Base-by-base conservation (phyloP, 2,888 invertebrate species). In the Trachelus tabidus region DNA sequence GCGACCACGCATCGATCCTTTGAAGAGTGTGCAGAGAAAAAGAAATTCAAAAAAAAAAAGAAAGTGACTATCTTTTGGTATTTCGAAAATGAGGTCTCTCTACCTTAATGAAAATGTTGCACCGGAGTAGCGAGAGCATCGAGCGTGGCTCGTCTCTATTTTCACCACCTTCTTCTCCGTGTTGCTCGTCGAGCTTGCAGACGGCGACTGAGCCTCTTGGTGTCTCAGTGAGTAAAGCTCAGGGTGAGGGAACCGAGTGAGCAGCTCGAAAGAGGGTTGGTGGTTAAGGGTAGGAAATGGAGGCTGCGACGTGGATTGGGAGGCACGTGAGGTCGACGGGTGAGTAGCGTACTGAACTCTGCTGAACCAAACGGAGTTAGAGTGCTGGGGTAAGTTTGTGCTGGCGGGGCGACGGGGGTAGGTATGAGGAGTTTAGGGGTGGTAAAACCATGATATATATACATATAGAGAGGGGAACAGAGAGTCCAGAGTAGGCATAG, bases 321-420 rank as follows among this genome's bases (percentile, higher is more conserved):
- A 75, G 76, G 76, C 80, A 81, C 83, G 82, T 82, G 83, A 82
- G 81, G 78, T 76, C 56, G 80, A 81, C 73, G 73, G 34, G 76
- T 76, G 34, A 79, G 79, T 77, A 76, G 77, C 76, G 75, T 75
- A 79, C 81, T 80, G 81, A 73, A 78, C 79, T 81, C 80, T 76
- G 78, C 75, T 77, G 82, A 83, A 81, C 79, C 79, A 78, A 78
- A 73, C 73, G 68, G 77, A 79, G 79, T 71, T 77, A 79, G 78
- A 74, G 78, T 76, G 81, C 78, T 73, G 76, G 75, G 30, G 69
- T 23, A 69, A 69, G 30, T 69, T 69, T 37, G 37, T 37, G 4
- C 37, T 37, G 12, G 37, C 37, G 37, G 37, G 74, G 56, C 69
- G 68, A 31, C 37, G 40, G 37, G 68, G 76, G 56, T 34, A 56